These are phyloP conservation scores for Patella vulgata DNA, from an alignment of 1,140 invertebrate genomes.

Conservation along the genomic window DNA sequence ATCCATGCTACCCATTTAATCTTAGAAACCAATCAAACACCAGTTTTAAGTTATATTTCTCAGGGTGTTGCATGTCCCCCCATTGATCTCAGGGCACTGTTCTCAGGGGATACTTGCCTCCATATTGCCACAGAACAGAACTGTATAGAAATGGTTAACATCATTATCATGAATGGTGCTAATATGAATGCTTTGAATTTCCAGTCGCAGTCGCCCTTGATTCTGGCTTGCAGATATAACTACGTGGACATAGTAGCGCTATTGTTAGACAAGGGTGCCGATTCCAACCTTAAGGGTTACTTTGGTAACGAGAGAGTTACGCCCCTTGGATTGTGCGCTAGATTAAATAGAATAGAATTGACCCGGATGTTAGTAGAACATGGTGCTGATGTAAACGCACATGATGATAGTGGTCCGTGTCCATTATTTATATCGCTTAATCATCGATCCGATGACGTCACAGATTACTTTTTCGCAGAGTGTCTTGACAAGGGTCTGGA, in stretches of 20 bases:
- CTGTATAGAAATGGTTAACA: constrained; percentile 4
- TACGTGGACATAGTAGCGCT: neutral
- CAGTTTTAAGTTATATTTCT: no score
- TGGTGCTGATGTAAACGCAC: constrained; percentile 2
- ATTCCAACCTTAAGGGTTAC: neutral
- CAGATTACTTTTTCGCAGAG: neutral
- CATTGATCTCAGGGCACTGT: constrained; percentile 4
- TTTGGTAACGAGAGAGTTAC: constrained; percentile 11
- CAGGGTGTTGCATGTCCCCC: neutral
- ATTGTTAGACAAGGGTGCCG: neutral
- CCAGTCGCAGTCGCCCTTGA: neutral
- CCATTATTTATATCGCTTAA: neutral
- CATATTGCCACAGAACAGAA: constrained; percentile 13
- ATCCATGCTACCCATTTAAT: neutral
- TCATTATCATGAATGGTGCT: neutral
- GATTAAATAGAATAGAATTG: neutral
- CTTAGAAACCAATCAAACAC: neutral
- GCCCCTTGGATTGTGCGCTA: neutral
- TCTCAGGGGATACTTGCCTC: constrained; percentile 7
- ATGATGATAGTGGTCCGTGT: constrained; percentile 9
- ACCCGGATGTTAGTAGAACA: neutral
- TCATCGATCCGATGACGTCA: neutral
- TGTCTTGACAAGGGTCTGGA: constrained; percentile 1
- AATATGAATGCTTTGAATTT: neutral
- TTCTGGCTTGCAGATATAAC: constrained; percentile 2